Conservation (phyloP, 2,797 vertebrate genomes). For the Phrynocephalus forsythii region DNA sequence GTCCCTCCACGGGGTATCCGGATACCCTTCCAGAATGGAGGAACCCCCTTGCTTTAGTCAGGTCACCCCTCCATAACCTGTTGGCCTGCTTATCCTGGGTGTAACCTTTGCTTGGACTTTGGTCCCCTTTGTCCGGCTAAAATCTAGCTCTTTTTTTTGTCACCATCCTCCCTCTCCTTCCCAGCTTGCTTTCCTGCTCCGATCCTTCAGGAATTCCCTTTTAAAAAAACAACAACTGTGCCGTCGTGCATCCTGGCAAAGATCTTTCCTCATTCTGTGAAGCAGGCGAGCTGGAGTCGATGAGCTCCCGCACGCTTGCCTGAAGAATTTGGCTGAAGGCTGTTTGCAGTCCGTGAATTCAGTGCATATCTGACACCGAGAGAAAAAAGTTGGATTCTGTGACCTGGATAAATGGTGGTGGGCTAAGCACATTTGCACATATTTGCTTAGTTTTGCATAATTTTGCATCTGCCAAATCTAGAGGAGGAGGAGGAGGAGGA, state of each 20-base stretch:
- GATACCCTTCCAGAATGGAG: fast-evolving
- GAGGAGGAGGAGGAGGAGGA: no score
- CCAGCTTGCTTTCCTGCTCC: background rate
- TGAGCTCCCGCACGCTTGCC: background rate
- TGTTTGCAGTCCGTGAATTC: background rate
- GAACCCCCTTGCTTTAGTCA: background rate
- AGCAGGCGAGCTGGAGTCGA: background rate
- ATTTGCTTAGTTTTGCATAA: slow-evolving; percentile 16
- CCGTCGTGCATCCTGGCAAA: background rate
- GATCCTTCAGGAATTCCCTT: background rate
- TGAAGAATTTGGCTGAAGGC: background rate
- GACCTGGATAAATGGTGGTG: slow-evolving; percentile 8
- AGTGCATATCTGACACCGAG: background rate
- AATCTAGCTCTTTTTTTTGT: background rate
- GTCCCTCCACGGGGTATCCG: background rate
- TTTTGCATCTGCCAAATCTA: background rate
- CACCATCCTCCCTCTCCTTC: background rate
- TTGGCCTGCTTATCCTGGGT: no score
- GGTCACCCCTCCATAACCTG: fast-evolving
- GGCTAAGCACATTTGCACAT: slow-evolving; percentile 11
- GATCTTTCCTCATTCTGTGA: no score
- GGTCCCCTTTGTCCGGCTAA: background rate
- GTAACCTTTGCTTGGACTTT: background rate
- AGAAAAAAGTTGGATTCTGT: background rate
- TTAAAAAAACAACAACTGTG: background rate